These are phyloP conservation scores for Eumaeus atala DNA, from an alignment of 1,140 invertebrate genomes.

Conservation along the genomic window DNA sequence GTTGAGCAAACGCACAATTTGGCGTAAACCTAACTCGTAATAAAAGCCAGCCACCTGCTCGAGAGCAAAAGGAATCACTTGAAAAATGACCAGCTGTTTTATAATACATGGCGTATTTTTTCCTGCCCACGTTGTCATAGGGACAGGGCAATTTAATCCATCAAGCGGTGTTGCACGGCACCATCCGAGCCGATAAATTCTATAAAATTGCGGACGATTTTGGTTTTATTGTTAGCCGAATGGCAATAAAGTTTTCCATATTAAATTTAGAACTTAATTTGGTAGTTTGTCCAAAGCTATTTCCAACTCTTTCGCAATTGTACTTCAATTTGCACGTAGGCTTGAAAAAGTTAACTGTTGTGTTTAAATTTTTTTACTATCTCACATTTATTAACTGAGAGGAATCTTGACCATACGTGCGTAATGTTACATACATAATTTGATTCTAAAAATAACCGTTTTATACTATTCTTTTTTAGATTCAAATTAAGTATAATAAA, in stretches of 20 bases:
- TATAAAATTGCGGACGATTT: slow-evolving; percentile 62
- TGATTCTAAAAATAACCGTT: no score
- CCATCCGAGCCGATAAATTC: slow-evolving; percentile 64
- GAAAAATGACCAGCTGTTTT: slow-evolving; percentile 75
- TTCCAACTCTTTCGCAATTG: no score
- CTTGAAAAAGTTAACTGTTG: no score
- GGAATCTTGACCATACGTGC: no score
- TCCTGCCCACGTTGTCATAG: slow-evolving; percentile 74
- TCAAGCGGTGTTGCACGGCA: slow-evolving; percentile 60
- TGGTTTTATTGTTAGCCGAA: slow-evolving; percentile 62
- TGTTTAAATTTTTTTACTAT: no score
- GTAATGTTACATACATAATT: no score
- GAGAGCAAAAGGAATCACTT: slow-evolving; percentile 71
- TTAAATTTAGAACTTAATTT: slow-evolving; percentile 11
- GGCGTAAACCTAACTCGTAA: slow-evolving; percentile 34
- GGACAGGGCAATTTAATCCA: slow-evolving; percentile 75
- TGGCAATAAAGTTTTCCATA: slow-evolving; percentile 19
- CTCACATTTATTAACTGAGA: no score
- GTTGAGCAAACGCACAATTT: slow-evolving; percentile 54
- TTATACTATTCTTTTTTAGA: no score
- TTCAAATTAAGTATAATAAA: no score
- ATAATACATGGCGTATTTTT: slow-evolving; percentile 71
- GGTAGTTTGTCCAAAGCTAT: no score
- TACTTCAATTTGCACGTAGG: no score
- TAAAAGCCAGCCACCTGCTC: slow-evolving; percentile 57